Conservation (phyloP, 2,888 invertebrate genomes). For the Lasiommata megera region DNA sequence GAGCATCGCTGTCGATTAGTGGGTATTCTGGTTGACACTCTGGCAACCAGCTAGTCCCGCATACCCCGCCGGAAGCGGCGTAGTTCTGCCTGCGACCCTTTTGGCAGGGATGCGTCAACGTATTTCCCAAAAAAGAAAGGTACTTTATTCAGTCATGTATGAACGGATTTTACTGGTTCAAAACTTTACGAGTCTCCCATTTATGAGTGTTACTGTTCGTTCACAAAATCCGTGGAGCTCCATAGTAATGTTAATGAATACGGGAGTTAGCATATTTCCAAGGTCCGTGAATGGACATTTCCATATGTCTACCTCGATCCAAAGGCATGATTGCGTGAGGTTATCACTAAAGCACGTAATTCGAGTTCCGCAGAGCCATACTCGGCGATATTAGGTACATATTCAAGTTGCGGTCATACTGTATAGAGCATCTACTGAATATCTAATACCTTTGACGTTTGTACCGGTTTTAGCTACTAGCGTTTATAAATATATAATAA, state of each 20-base stretch:
- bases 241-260: not conserved
- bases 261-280: not conserved
- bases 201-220: too few relatives aligned
- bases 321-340: conserved; percentile 14
- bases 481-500: not conserved
- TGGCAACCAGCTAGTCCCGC: too few relatives aligned
- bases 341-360: conserved; percentile 15
- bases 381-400: conserved; percentile 12
- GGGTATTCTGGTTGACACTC: too few relatives aligned
- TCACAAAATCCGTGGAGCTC: not conserved
- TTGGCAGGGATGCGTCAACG: too few relatives aligned
- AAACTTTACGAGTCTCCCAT: too few relatives aligned
- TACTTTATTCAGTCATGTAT: too few relatives aligned
- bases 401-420: conserved; percentile 10
- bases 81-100: too few relatives aligned
- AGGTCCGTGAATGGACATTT: conserved; percentile 6
- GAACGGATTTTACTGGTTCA: too few relatives aligned
- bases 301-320: conserved; percentile 10
- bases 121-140: too few relatives aligned
- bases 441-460: conserved; percentile 1
- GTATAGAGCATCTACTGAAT: conserved; percentile 4
- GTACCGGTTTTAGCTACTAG: not conserved
- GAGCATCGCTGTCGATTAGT: too few relatives aligned
- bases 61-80: too few relatives aligned
- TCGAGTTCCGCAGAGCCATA: conserved; percentile 8